Evolutionary conservation across 2,113 vertebrate species (phyloP).

Genomic region (Aythya baeri): DNA sequence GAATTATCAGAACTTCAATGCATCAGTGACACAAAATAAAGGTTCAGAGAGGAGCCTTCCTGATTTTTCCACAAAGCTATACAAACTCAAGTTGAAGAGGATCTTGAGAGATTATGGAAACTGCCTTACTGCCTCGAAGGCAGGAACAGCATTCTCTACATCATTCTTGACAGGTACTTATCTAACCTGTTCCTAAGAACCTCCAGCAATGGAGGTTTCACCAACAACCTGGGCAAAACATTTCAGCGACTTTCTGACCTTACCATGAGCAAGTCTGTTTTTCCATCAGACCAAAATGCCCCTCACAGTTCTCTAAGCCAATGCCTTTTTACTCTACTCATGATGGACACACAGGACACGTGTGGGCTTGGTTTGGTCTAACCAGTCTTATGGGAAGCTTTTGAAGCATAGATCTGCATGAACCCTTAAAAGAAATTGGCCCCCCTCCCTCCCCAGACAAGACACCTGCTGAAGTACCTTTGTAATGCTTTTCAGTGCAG

Average conservation of each 20-base stretch:
- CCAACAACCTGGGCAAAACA: not conserved
- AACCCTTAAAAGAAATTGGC: not conserved
- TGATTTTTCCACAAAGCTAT: not conserved
- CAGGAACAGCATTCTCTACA: not conserved
- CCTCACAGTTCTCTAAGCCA: not conserved
- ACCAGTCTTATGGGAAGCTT: not conserved
- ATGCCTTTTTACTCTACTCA: not conserved
- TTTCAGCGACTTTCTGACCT: not conserved
- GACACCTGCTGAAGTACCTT: not conserved
- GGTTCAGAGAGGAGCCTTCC: not conserved
- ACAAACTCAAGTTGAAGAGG: not conserved
- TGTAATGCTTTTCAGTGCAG: not conserved
- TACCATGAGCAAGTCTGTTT: not conserved
- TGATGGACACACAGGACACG: fast-evolving
- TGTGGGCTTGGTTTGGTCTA: not conserved
- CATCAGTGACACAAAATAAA: not conserved
- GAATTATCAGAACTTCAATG: not conserved
- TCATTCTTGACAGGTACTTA: not conserved
- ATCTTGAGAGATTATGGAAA: not conserved
- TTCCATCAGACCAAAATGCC: not conserved
- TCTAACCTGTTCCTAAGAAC: not conserved
- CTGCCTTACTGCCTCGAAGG: not conserved
- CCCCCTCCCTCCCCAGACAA: no score
- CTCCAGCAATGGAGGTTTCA: not conserved
- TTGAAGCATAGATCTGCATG: not conserved